Evolutionary conservation across 2,797 vertebrate genomes (phyloP).

Genomic region (Coranthus polyacanthus): DNA sequence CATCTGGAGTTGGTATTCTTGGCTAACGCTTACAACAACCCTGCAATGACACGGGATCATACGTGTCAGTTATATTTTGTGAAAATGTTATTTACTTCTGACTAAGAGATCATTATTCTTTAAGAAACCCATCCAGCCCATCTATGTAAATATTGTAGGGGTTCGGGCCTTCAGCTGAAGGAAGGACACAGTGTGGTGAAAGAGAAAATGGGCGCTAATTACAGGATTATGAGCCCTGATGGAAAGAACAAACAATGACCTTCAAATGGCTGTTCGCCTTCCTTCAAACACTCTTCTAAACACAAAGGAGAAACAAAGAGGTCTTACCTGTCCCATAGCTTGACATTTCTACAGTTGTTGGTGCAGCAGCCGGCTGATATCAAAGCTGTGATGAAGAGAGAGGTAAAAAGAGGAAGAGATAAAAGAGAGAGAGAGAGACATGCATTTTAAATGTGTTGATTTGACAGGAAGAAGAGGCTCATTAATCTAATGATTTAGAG

Average conservation of each 20-base stretch:
- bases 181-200: constrained; percentile 21
- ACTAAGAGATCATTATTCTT: neutral
- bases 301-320: constrained; percentile 31
- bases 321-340: constrained; percentile 88
- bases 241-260: constrained; percentile 61
- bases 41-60: constrained; percentile 37
- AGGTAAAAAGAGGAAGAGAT: constrained; percentile 14
- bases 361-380: constrained; percentile 87
- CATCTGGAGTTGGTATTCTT: constrained; percentile 32
- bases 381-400: constrained; percentile 77
- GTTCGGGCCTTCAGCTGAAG: constrained; percentile 11
- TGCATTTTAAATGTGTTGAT: constrained; percentile 51
- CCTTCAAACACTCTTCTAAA: constrained; percentile 52
- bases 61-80: constrained; percentile 1
- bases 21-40: constrained; percentile 25
- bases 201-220: constrained; percentile 61
- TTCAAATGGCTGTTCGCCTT: constrained; percentile 44
- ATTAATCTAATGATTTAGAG: constrained; percentile 53
- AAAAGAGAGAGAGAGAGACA: constrained; percentile 40
- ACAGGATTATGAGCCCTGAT: constrained; percentile 57
- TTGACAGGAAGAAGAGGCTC: constrained; percentile 40
- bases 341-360: constrained; percentile 88
- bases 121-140: too few species aligned
- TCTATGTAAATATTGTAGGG: too few species aligned
- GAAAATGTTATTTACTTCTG: neutral